Evolutionary conservation across 1,140 invertebrate species (phyloP).

Genomic region (Plectus sambesii): DNA sequence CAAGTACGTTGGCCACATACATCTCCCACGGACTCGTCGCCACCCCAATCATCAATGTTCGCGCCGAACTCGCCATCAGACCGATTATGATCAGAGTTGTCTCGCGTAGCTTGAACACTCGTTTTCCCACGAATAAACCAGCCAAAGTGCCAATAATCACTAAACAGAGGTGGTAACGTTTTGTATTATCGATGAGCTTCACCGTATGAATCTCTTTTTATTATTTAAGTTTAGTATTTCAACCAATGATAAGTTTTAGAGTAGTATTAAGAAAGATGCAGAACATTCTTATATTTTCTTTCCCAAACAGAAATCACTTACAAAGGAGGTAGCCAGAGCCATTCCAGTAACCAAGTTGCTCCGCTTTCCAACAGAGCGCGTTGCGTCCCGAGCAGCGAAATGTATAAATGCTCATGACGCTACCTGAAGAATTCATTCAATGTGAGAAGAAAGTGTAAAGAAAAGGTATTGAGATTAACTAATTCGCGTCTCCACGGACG

Average conservation of each 20-base stretch:
- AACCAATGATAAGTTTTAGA: too few relatives aligned
- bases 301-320: too few relatives aligned
- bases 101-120: slow-evolving; percentile 21
- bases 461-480: slow-evolving; percentile 17
- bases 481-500: slow-evolving; percentile 28
- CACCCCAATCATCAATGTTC: slow-evolving; percentile 23
- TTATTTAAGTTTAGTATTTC: neutral
- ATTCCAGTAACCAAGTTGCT: slow-evolving; percentile 31
- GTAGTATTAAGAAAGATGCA: too few relatives aligned
- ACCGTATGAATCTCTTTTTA: neutral
- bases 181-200: too few relatives aligned
- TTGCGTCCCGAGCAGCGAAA: slow-evolving; percentile 22
- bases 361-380: slow-evolving; percentile 21
- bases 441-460: neutral
- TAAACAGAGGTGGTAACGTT: slow-evolving; percentile 15
- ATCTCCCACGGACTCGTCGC: slow-evolving; percentile 22
- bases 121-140: slow-evolving; percentile 26
- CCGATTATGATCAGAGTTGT: slow-evolving; percentile 31
- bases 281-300: too few relatives aligned
- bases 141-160: slow-evolving; percentile 27
- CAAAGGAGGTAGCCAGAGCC: slow-evolving; percentile 24
- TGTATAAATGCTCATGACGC: slow-evolving; percentile 28
- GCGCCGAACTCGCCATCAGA: slow-evolving; percentile 11
- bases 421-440: slow-evolving; percentile 6
- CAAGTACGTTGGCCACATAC: slow-evolving; percentile 28